phyloP scores from a whole-genome alignment of 2,113 vertebrate species.

The Pagrus major region DNA sequence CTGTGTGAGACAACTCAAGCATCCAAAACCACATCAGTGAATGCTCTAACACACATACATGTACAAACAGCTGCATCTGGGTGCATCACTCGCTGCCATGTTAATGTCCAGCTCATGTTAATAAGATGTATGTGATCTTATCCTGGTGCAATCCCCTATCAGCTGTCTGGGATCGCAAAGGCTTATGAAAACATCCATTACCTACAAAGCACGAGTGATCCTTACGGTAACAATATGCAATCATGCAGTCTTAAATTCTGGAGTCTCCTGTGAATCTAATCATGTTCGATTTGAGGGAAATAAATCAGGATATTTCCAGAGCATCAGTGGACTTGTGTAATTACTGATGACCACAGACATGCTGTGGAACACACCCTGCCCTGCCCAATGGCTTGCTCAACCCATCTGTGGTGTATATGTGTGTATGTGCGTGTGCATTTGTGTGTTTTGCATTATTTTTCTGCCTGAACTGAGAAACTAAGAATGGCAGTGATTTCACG shows the following conservation, averaged over 20 bases:
- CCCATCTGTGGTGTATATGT: slow-evolving; percentile 32
- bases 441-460: slow-evolving; percentile 14
- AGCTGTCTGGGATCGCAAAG: background rate
- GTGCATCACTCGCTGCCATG: background rate
- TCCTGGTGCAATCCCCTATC: background rate
- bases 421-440: slow-evolving; percentile 15
- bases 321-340: slow-evolving; percentile 54
- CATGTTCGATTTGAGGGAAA: slow-evolving; percentile 28
- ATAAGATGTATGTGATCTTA: background rate
- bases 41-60: slow-evolving; percentile 14
- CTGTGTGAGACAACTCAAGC: slow-evolving; percentile 49
- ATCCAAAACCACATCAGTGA: slow-evolving; percentile 51
- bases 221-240: background rate
- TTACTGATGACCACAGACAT: slow-evolving; percentile 74
- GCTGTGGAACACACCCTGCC: slow-evolving; percentile 69
- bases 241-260: background rate
- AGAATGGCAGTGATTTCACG: slow-evolving; percentile 24
- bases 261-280: slow-evolving; percentile 26
- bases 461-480: background rate
- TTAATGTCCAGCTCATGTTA: background rate
- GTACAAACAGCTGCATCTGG: slow-evolving; percentile 40
- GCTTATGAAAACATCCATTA: background rate
- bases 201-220: background rate
- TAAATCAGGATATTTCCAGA: slow-evolving; percentile 64
- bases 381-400: slow-evolving; percentile 57